Conservation (phyloP, 2,888 invertebrate genomes). For the Pseudanteris insignis region DNA sequence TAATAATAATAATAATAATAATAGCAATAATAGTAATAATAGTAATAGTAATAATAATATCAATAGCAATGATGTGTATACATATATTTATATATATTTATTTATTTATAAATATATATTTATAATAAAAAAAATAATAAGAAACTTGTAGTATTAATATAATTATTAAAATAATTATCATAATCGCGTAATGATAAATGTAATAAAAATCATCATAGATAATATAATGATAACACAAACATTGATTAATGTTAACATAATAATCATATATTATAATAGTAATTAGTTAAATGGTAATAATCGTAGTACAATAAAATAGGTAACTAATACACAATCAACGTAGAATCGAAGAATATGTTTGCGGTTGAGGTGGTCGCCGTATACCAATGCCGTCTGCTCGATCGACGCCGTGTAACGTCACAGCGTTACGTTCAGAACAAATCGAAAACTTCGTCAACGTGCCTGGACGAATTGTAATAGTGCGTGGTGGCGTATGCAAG, state of each 20-base stretch:
- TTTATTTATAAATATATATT: too few species aligned
- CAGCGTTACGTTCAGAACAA: background rate
- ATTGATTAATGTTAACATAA: slow-evolving; percentile 46
- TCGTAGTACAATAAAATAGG: slow-evolving; percentile 49
- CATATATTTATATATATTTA: background rate
- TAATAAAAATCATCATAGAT: background rate
- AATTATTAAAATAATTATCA: slow-evolving; percentile 44
- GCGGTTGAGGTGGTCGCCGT: slow-evolving; percentile 53
- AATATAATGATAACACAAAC: slow-evolving; percentile 42
- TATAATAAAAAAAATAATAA: slow-evolving; percentile 47
- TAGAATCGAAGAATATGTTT: slow-evolving; percentile 57
- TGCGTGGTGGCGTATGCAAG: too few species aligned
- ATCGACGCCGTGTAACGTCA: slow-evolving; percentile 7
- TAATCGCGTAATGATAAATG: slow-evolving; percentile 47
- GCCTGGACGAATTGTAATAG: too few species aligned
- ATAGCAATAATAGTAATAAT: slow-evolving; percentile 16
- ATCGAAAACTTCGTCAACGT: too few species aligned
- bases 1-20: slow-evolving; percentile 44
- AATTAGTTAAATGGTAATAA: slow-evolving; percentile 41
- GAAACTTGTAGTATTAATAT: slow-evolving; percentile 45
- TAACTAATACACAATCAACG: slow-evolving; percentile 54
- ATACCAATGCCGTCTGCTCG: slow-evolving; percentile 54
- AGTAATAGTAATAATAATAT: slow-evolving; percentile 22
- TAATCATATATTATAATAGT: slow-evolving; percentile 46
- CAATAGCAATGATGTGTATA: slow-evolving; percentile 39